Conservation (phyloP, 1,140 invertebrate genomes). For the Sipha flava region DNA sequence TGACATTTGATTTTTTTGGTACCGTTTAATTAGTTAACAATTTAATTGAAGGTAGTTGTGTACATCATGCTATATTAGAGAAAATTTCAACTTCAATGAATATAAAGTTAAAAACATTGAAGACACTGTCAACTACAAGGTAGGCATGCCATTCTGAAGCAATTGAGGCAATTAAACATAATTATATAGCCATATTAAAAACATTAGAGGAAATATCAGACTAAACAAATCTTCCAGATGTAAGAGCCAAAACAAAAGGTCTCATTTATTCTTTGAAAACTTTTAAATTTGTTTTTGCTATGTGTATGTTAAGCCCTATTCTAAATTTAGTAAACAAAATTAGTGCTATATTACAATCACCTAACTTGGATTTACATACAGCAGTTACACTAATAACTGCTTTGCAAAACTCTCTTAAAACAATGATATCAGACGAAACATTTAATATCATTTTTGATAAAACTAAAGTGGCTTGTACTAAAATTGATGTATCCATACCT, state of each 20-base stretch:
- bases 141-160: constrained; percentile 35
- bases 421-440: neutral
- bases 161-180: constrained; percentile 17
- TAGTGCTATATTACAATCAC: constrained; percentile 24
- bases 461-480: neutral
- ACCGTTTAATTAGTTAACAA: constrained; percentile 23
- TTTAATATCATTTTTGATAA: neutral
- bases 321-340: constrained; percentile 33
- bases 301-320: constrained; percentile 31
- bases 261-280: constrained; percentile 32
- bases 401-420: neutral
- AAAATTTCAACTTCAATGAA: constrained; percentile 27
- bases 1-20: constrained; percentile 24
- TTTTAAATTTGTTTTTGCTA: constrained; percentile 33
- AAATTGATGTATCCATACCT: neutral
- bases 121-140: constrained; percentile 32
- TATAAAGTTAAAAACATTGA: constrained; percentile 31
- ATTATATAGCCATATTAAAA: constrained; percentile 20
- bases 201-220: constrained; percentile 2
- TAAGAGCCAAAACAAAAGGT: constrained; percentile 12
- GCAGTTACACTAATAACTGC: neutral
- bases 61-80: constrained; percentile 33
- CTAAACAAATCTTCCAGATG: constrained; percentile 1
- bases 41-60: constrained; percentile 35
- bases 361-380: constrained; percentile 30